Conservation (phyloP, 1,140 invertebrate genomes). For the Varroa destructor region DNA sequence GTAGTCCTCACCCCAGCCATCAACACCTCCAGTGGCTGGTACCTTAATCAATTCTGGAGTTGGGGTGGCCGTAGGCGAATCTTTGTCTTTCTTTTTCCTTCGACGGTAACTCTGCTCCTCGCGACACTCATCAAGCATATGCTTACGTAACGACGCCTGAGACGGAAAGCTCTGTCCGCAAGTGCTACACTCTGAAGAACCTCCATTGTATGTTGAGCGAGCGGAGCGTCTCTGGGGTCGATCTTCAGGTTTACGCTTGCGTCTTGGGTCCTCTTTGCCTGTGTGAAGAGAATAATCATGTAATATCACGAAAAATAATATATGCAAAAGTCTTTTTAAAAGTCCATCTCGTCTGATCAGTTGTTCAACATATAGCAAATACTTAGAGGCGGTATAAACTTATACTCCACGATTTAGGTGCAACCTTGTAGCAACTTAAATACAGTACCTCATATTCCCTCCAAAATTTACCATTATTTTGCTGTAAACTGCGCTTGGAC, state of each 20-base stretch:
- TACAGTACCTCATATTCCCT: too few species aligned
- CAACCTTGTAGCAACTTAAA: too few species aligned
- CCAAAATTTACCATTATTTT: too few species aligned
- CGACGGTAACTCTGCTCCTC: slow-evolving; percentile 20
- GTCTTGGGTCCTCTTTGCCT: slow-evolving; percentile 27
- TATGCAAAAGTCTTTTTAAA: too few species aligned
- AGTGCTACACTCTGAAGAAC: background rate
- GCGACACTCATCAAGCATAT: slow-evolving; percentile 21
- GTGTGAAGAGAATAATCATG: background rate
- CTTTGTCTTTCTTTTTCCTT: slow-evolving; percentile 22
- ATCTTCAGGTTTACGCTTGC: slow-evolving; percentile 17
- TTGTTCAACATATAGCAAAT: too few species aligned
- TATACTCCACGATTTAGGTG: too few species aligned
- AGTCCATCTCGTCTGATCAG: too few species aligned
- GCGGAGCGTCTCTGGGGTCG: slow-evolving; percentile 22
- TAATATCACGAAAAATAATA: too few species aligned
- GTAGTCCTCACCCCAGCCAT: slow-evolving; percentile 20
- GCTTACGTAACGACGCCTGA: slow-evolving; percentile 13
- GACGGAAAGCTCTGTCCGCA: slow-evolving; percentile 22
- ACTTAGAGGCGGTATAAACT: too few species aligned
- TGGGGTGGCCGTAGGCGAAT: slow-evolving; percentile 11
- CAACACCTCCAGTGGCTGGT: background rate
- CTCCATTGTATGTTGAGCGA: slow-evolving; percentile 2
- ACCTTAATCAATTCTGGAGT: slow-evolving; percentile 7
- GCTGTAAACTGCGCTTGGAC: too few species aligned